These are phyloP conservation scores for Labeo rohita DNA, from an alignment of 2,113 vertebrate genomes.

Conservation along the genomic window DNA sequence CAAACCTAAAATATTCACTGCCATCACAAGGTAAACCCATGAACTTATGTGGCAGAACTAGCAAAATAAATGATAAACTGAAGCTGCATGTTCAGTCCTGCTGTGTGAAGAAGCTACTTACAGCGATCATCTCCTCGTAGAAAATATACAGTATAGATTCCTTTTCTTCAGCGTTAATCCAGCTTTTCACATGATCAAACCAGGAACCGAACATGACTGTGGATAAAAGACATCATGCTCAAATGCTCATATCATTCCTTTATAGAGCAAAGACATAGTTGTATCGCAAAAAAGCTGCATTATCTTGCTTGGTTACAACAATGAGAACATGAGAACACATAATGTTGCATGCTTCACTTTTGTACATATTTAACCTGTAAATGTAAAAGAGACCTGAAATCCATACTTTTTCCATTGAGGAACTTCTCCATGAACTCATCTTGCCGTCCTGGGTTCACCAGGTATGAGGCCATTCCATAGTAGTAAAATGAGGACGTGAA, in stretches of 20 bases:
- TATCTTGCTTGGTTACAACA: not conserved
- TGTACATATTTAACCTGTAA: not conserved
- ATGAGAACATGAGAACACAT: not conserved
- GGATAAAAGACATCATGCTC: not conserved
- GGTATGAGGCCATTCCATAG: constrained; percentile 59
- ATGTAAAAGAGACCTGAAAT: not conserved
- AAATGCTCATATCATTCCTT: not conserved
- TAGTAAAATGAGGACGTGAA: constrained; percentile 74
- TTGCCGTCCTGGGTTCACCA: constrained; percentile 68
- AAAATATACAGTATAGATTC: constrained; percentile 63
- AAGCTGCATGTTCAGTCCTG: not conserved
- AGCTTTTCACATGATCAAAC: constrained; percentile 77
- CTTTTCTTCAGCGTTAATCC: constrained; percentile 66
- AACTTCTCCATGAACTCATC: constrained; percentile 74
- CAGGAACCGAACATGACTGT: constrained; percentile 75
- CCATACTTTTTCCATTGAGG: constrained; percentile 71
- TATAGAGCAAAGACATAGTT: not conserved
- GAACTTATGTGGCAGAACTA: not conserved
- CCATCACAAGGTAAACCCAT: not conserved
- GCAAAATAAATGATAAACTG: not conserved
- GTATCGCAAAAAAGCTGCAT: not conserved
- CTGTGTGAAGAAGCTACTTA: constrained; percentile 31
- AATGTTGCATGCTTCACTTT: not conserved
- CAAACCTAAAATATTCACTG: not conserved
- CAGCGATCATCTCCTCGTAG: constrained; percentile 67